phyloP scores from a whole-genome alignment of 37 sponge, comb jelly and placozoan species.

The Diacarnus erythraeanus region DNA sequence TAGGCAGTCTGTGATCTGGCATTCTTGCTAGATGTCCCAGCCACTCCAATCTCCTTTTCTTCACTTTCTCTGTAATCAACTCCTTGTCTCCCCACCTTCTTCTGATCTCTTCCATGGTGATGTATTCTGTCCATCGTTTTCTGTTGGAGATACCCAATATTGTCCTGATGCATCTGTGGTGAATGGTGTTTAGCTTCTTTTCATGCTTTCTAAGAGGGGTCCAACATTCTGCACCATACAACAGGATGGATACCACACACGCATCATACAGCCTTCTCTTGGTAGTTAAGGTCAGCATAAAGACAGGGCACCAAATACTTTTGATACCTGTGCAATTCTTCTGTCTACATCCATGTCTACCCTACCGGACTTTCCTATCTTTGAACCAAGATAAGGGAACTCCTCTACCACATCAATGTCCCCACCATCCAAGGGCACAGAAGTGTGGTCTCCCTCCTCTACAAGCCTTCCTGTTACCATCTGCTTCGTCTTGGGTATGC shows the following conservation, averaged over 20 bases:
- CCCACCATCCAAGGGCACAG: not conserved
- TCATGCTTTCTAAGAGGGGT: not conserved
- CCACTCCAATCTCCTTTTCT: conserved; percentile 19
- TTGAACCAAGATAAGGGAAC: conserved; percentile 40
- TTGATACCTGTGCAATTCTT: not conserved
- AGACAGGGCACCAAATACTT: not conserved
- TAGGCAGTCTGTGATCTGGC: not conserved
- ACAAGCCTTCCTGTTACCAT: conserved; percentile 33
- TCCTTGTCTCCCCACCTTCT: not conserved
- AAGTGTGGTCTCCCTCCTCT: conserved; percentile 12
- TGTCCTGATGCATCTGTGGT: not conserved
- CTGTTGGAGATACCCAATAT: not conserved
- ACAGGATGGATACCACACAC: not conserved
- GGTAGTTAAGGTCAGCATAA: not conserved
- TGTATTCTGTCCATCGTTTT: not conserved
- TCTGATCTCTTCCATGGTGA: not conserved
- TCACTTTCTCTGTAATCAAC: conserved; percentile 5
- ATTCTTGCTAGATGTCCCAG: conserved; percentile 30
- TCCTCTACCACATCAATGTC: conserved; percentile 29
- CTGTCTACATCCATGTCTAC: conserved; percentile 24
- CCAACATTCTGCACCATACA: not conserved
- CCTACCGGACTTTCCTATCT: conserved; percentile 1
- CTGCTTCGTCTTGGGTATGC: conserved; percentile 42
- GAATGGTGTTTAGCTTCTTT: conserved; percentile 21
- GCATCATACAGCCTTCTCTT: not conserved